Percentiles rank a stretch among this genome's conserved stretches.
These are phyloP conservation scores for Drosophila prosaltans DNA, from an alignment of 1,140 invertebrate species.

Conservation along the genomic window DNA sequence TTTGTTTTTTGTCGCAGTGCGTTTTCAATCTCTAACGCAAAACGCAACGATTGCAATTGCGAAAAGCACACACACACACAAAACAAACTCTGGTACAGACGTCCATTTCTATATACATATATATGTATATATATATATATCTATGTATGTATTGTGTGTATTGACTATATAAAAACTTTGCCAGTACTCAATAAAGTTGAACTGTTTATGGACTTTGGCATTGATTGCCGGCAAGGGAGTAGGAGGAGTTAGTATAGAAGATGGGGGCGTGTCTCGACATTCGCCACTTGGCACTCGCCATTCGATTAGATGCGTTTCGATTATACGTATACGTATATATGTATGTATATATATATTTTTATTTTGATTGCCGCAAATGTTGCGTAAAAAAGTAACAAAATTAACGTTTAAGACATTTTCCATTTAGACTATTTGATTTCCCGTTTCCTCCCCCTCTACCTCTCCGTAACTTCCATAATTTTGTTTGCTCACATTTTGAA, in stretches of 20 bases:
- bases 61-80: constrained; percentile 28
- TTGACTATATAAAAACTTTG: constrained; percentile 47
- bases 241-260: background rate
- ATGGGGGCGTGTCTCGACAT: constrained; percentile 34
- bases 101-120: constrained; percentile 26
- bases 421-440: constrained; percentile 20
- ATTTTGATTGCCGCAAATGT: constrained; percentile 58
- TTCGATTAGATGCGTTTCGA: constrained; percentile 53
- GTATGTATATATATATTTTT: constrained; percentile 8
- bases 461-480: constrained; percentile 15
- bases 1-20: constrained; percentile 19
- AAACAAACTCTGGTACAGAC: constrained; percentile 30
- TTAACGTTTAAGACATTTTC: constrained; percentile 42
- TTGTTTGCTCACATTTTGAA: background rate
- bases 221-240: constrained; percentile 35
- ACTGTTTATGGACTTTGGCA: constrained; percentile 60
- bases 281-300: constrained; percentile 28
- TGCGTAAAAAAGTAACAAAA: constrained; percentile 50
- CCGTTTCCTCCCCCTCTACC: too few relatives aligned
- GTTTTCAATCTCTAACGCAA: background rate
- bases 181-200: constrained; percentile 53
- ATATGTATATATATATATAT: background rate
- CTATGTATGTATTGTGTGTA: background rate
- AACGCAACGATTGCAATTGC: constrained; percentile 40
- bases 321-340: constrained; percentile 49